Conservation (phyloP, 2,888 invertebrate genomes). For the Rapana venosa region DNA sequence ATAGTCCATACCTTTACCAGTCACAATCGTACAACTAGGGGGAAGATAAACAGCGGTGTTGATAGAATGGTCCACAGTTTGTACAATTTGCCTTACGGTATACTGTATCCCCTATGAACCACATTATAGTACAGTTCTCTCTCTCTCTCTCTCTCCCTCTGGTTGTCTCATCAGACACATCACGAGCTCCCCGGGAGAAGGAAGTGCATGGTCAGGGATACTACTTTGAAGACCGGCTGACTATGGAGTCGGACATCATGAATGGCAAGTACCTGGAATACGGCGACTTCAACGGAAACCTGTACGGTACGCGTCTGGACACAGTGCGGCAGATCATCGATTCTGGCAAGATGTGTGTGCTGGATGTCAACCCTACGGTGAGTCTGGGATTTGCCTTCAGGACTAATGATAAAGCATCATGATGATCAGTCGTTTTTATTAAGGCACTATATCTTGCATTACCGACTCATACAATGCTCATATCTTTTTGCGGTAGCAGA, state of each 20-base stretch:
- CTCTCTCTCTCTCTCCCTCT: not conserved
- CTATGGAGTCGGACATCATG: slow-evolving; percentile 96
- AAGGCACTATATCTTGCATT: too few relatives aligned
- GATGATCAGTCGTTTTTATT: too few relatives aligned
- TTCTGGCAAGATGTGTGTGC: slow-evolving; percentile 97
- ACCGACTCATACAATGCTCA: not conserved
- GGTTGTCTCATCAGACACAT: slow-evolving; percentile 88
- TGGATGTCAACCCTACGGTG: slow-evolving; percentile 92
- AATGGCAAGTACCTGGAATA: slow-evolving; percentile 97
- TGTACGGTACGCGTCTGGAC: slow-evolving; percentile 96
- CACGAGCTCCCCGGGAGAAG: slow-evolving; percentile 93
- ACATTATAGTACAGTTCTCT: too few relatives aligned
- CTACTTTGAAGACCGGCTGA: slow-evolving; percentile 96
- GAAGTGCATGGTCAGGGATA: slow-evolving; percentile 98
- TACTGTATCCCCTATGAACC: too few relatives aligned
- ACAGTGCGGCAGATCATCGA: slow-evolving; percentile 96
- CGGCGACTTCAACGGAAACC: slow-evolving; percentile 97
- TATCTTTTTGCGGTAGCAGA: too few relatives aligned
- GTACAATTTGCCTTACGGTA: too few relatives aligned
- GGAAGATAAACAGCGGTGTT: too few relatives aligned
- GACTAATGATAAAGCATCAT: too few relatives aligned
- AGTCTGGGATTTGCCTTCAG: slow-evolving; percentile 49
- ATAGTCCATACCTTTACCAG: too few relatives aligned
- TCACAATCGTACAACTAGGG: too few relatives aligned
- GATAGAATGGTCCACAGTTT: too few relatives aligned